Conservation (phyloP, 2,797 vertebrate species). For the Acrossocheilus fasciatus region DNA sequence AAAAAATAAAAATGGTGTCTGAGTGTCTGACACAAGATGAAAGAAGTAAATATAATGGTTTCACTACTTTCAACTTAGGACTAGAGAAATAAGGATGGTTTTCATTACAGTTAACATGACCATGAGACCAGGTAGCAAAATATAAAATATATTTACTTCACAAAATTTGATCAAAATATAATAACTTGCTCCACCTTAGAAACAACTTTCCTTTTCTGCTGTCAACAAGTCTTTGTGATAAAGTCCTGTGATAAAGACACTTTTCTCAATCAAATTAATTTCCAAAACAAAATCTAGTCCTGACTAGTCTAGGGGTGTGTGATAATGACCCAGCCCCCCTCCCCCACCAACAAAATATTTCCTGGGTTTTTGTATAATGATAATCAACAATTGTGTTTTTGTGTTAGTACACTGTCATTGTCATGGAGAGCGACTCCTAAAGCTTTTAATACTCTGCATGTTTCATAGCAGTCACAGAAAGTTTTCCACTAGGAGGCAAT, state of each 20-base stretch:
- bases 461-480: neutral
- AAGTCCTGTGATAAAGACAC: neutral
- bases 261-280: neutral
- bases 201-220: neutral
- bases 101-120: neutral
- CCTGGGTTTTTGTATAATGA: too few relatives aligned
- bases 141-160: neutral
- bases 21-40: neutral
- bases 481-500: neutral
- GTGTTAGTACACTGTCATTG: neutral
- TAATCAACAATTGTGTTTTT: too few relatives aligned
- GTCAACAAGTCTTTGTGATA: too few relatives aligned
- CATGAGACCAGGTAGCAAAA: too few relatives aligned
- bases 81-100: too few relatives aligned
- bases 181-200: neutral
- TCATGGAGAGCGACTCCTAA: neutral
- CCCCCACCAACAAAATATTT: too few relatives aligned
- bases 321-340: neutral
- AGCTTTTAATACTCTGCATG: neutral
- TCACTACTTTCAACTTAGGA: neutral
- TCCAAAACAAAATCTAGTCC: neutral
- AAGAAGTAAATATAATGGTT: neutral
- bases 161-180: neutral
- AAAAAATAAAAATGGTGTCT: too few relatives aligned
- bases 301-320: neutral